Evolutionary conservation across 37 sponge, comb jelly and placozoan species (phyloP), one percentile per base, ranked within the genome.

Genomic region (Beroe forskalii): DNA sequence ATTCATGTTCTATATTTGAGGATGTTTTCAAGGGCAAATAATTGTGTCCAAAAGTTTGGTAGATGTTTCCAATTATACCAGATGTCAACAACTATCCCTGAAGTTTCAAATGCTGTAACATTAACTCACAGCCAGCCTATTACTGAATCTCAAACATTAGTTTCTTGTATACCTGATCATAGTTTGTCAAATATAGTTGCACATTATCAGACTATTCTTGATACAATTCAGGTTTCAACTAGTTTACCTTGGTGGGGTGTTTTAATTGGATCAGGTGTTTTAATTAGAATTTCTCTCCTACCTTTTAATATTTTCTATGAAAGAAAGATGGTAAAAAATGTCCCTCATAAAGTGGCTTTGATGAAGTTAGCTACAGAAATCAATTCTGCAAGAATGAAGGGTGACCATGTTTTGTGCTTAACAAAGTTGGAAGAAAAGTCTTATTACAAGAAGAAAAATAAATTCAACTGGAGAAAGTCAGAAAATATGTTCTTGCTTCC

Each of bases 161-260:
- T 69, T 0, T 19, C 36, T 33, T 27, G 9, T 9, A 33, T 69
- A 35, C 72, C 72, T 69, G 72, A 69, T 14, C 72, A 69, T 35
- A 33, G 33, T 35, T 36, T 27, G 36, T 36, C 12, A 33, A 43
- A 80, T 44, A 43, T 80, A 1, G 28, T 38, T 6, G 27, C 25
- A 6, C 86, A 80, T 25, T 80, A 80, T 27, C 86, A 80, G 22
- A 23, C n/a, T 25, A 3, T 80, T 4, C 20, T 80, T 43, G 86
- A 80, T 24, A 80, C 55, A 20, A 37, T 80, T 44, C 86, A 80
- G 55, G 55, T 44, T 40, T 42, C 40, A 23, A 28, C 86, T n/a
- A 48, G 86, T 41, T 25, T 80, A 44, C 86, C 86, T 2, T 80
- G 86, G 86, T 80, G 86, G 86, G 86, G 38, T 12, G 55, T 80